These are phyloP conservation scores for Caenorhabditis brenneri DNA, from an alignment of 1,140 invertebrate species.

Conservation along the genomic window DNA sequence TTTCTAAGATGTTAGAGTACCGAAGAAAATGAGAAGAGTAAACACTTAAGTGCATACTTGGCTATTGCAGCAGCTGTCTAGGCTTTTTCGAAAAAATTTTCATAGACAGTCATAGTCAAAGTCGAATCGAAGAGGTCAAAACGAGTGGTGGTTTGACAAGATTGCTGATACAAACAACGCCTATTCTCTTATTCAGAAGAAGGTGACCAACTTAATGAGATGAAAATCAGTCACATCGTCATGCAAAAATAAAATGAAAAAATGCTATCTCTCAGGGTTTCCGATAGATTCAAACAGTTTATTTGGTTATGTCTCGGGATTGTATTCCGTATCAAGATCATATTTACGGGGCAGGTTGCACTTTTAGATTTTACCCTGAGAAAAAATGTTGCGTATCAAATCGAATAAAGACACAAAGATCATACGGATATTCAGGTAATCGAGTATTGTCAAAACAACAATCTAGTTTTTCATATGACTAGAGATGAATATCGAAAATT, in stretches of 20 bases:
- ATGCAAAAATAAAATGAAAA: constrained; percentile 37
- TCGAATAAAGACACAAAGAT: not conserved
- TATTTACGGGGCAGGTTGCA: not conserved
- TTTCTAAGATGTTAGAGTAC: not conserved
- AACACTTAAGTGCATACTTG: not conserved
- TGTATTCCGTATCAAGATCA: not conserved
- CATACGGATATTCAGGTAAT: too few relatives aligned
- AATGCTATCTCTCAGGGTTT: constrained; percentile 26
- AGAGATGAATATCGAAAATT: too few relatives aligned
- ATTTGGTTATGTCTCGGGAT: constrained; percentile 14
- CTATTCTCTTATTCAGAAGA: not conserved
- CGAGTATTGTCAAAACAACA: too few relatives aligned
- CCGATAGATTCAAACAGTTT: constrained; percentile 35
- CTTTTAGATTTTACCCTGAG: not conserved
- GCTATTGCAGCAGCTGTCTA: not conserved
- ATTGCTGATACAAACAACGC: constrained; percentile 24
- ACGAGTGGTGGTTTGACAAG: not conserved
- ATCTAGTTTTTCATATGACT: not conserved
- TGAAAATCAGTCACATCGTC: constrained; percentile 42
- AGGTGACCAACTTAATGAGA: constrained; percentile 43
- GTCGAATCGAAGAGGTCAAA: constrained; percentile 18
- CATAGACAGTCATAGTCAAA: not conserved
- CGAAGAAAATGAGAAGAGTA: constrained; percentile 32
- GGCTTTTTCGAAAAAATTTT: not conserved
- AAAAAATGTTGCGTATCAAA: not conserved